Percentiles rank a stretch among this genome's conserved stretches.
phyloP scores from a whole-genome alignment of 2,797 vertebrate genomes.

The Ara ararauna region DNA sequence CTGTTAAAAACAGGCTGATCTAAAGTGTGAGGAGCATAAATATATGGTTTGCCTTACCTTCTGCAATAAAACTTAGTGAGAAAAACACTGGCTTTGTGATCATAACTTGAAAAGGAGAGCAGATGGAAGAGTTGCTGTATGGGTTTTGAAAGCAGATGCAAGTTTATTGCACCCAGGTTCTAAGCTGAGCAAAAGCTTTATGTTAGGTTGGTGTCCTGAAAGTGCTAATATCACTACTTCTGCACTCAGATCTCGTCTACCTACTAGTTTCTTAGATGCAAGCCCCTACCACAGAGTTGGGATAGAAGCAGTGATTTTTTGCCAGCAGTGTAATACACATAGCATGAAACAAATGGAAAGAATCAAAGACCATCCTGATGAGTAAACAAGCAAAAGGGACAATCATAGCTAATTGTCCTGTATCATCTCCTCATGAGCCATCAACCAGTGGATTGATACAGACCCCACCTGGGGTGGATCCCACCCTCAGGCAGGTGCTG shows the following conservation, averaged over 20 bases:
- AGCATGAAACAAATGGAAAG: not conserved
- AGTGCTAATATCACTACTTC: not conserved
- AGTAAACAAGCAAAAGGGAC: fast-evolving
- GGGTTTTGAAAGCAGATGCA: not conserved
- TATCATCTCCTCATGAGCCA: not conserved
- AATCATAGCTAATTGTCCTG: not conserved
- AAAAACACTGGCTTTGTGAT: not conserved
- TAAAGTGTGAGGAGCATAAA: not conserved
- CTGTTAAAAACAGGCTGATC: not conserved
- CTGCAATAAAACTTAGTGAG: not conserved
- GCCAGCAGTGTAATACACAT: not conserved
- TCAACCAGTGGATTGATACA: not conserved
- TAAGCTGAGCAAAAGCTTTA: not conserved
- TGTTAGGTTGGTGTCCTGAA: not conserved
- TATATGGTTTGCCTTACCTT: not conserved
- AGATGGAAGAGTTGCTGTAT: not conserved
- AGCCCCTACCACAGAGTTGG: not conserved
- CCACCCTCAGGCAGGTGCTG: not conserved
- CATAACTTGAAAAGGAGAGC: not conserved
- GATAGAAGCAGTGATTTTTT: not conserved
- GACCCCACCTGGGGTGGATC: not conserved
- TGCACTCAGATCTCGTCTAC: not conserved
- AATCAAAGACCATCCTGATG: not conserved
- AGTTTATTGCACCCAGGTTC: not conserved
- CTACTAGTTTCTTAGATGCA: not conserved